These are phyloP conservation scores for Cryptocheilus praepositus DNA, from an alignment of 2,888 invertebrate species.

Conservation along the genomic window DNA sequence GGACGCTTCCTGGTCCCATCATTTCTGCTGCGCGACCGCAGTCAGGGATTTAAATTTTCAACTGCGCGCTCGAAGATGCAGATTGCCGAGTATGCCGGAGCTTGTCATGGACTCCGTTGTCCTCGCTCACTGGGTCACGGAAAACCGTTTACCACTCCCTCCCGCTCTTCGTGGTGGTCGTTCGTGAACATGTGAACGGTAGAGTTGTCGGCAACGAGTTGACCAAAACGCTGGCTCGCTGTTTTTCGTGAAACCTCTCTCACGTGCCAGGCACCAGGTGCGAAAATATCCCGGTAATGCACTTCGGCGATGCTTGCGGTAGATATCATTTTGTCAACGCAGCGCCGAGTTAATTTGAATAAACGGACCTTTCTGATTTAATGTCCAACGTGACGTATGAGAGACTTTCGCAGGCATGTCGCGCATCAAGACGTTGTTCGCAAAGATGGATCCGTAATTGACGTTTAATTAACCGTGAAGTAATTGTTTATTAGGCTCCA, in stretches of 20 bases:
- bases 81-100: slow-evolving; percentile 21
- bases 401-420: no score
- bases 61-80: slow-evolving; percentile 49
- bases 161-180: slow-evolving; percentile 12
- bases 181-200: no score
- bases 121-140: slow-evolving; percentile 55
- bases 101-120: not conserved
- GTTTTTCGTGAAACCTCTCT: slow-evolving; percentile 9
- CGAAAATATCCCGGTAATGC: no score
- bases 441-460: no score
- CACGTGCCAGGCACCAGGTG: not conserved
- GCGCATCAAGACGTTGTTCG: no score
- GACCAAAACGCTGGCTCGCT: not conserved
- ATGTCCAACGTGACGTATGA: no score
- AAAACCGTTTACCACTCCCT: slow-evolving; percentile 53
- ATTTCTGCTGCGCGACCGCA: slow-evolving; percentile 33
- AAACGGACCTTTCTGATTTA: no score
- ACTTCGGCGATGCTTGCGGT: no score
- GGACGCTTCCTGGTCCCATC: slow-evolving; percentile 33
- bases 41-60: slow-evolving; percentile 58
- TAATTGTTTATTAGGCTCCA: no score
- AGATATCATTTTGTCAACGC: no score
- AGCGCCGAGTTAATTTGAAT: no score
- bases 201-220: slow-evolving; percentile 4
- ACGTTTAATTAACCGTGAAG: no score